Evolutionary conservation across 1,140 invertebrate genomes (phyloP), one percentile per base, ranked within the genome.

Genomic region (Lasioglossum albipes): DNA sequence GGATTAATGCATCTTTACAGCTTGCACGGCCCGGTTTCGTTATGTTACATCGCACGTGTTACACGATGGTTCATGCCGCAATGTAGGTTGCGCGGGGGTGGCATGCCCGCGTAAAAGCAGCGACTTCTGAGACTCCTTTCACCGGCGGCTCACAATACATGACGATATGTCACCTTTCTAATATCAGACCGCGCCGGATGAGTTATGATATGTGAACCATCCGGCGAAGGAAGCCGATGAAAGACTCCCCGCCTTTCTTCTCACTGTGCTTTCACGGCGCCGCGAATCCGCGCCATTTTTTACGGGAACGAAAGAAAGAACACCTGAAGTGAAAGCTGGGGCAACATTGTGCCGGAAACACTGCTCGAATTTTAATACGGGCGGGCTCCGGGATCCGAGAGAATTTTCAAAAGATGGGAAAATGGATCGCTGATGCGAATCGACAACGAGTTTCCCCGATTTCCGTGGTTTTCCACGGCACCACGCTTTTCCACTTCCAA

Each of bases 141-240:
- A 68, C 16, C 12, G 16, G 0, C 36, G 61, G 31, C 36, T 42
- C 61, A 79, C 77, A 79, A 73, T 79, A 79, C 69, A 45, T 27
- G 71, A 79, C 52, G 71, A 79, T 74, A 73, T 22, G 77, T 79
- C 77, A 74, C 52, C 62, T 79, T 79, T 74, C 77, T 79, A 79
- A 79, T 74, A 79, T 79, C 71, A 62, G 77, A 59, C 77, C 62
- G 27, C 70, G 45, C 41, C 61, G 77, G 77, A 74, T 74, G 77
- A 79, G 62, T 79, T 67, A 67, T 42, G 77, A 67, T 27, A 36
- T 10, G 70, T 49, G 77, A 67, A 79, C 70, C 70, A 41, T 31
- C 52, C 62, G 27, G 62, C 54, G 62, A 41, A 70, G 22, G 61
- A 65, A 42, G n/a, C 22, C 75, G 57, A 70, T 59, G 77, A 67